Conservation (phyloP, 2,797 vertebrate species). For the Thripadectes ignobilis region DNA sequence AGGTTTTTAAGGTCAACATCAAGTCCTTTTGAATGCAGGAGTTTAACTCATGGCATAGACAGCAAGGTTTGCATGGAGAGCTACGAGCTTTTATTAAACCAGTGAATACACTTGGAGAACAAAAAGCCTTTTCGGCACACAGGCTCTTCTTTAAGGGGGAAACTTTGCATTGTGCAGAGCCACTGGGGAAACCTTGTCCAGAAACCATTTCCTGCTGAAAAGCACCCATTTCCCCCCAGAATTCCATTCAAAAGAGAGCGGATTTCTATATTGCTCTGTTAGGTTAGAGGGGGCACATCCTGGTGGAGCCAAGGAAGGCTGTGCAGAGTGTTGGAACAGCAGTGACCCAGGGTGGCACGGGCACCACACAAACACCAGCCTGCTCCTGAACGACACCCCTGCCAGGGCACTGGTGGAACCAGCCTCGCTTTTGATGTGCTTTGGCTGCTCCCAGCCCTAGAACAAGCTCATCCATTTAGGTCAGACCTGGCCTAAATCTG, state of each 20-base stretch:
- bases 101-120: background rate
- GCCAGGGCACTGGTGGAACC: background rate
- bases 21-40: background rate
- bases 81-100: background rate
- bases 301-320: background rate
- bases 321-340: rapidly evolving
- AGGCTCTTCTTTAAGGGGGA: background rate
- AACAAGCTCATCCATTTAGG: background rate
- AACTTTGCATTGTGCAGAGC: background rate
- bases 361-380: background rate
- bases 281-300: background rate
- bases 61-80: background rate
- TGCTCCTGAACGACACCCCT: background rate
- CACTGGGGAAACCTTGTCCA: background rate
- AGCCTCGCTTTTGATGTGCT: background rate
- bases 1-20: constrained; percentile 2
- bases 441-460: background rate
- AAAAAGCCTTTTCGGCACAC: background rate
- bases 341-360: background rate
- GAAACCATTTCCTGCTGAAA: background rate
- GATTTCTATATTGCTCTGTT: background rate
- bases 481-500: background rate
- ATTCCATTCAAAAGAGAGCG: background rate
- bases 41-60: background rate
- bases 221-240: background rate